These are phyloP conservation scores for Rhipidura dahli DNA, from an alignment of 2,113 vertebrate genomes.

Conservation along the genomic window DNA sequence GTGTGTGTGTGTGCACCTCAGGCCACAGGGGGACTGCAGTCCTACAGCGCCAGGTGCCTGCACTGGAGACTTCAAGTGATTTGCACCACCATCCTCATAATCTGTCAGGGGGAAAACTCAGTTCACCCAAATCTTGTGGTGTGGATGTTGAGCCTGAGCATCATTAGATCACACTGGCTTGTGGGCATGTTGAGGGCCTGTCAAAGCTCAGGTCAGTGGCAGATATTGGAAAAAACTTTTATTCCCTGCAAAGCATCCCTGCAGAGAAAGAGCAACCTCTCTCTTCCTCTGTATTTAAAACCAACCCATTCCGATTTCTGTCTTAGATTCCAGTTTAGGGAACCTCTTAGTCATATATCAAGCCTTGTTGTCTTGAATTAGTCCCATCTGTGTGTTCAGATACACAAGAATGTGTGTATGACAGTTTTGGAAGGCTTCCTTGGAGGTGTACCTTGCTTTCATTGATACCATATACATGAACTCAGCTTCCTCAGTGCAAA, in stretches of 20 bases:
- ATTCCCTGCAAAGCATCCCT: too few species aligned
- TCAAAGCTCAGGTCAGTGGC: neutral
- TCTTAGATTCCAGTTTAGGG: neutral
- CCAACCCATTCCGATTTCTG: neutral
- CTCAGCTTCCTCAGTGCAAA: neutral
- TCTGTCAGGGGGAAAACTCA: neutral
- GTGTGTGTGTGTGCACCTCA: accelerated
- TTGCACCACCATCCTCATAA: neutral
- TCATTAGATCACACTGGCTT: neutral
- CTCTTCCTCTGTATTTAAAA: neutral
- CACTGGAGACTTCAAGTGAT: neutral
- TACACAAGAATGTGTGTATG: neutral
- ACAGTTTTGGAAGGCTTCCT: neutral
- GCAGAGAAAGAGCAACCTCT: accelerated
- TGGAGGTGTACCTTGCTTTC: neutral
- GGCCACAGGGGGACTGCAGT: neutral
- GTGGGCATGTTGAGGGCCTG: neutral
- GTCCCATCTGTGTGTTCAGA: neutral
- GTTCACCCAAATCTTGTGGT: neutral
- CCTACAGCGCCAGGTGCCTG: neutral
- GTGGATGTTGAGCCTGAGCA: neutral
- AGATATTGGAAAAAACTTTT: neutral
- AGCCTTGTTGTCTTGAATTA: neutral
- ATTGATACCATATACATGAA: neutral
- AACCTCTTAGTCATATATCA: neutral